Evolutionary conservation across 2,113 vertebrate genomes (phyloP).

Genomic region (Gadus chalcogrammus): DNA sequence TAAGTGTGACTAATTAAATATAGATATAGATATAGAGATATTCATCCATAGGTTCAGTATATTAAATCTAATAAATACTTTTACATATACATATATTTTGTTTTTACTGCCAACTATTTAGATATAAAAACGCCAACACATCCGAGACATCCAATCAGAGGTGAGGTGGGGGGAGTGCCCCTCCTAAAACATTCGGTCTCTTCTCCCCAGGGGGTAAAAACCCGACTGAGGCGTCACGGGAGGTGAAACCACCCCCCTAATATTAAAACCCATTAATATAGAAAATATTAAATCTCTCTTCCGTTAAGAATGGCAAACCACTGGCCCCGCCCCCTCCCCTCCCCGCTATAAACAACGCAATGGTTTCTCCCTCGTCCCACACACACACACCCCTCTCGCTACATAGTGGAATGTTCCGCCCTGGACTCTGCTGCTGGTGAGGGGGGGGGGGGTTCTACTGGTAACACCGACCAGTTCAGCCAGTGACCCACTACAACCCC

Average conservation of each 20-base stretch:
- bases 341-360: not conserved
- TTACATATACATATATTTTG: conserved; percentile 68
- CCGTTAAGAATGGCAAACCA: not conserved
- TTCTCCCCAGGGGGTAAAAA: too few relatives aligned
- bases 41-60: conserved; percentile 67
- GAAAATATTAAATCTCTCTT: not conserved
- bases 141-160: conserved; percentile 66
- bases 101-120: conserved; percentile 73
- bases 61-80: conserved; percentile 78
- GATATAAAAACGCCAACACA: conserved; percentile 58
- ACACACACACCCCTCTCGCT: not conserved
- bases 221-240: not conserved
- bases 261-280: not conserved
- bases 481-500: not conserved
- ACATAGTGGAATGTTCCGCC: not conserved
- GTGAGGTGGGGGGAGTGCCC: conserved; percentile 48
- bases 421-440: conserved; percentile 18
- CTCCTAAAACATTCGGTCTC: too few relatives aligned
- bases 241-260: not conserved
- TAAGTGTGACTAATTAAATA: conserved; percentile 72
- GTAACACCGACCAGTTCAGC: too few relatives aligned
- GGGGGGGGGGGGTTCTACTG: not conserved
- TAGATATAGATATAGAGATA: conserved; percentile 41
- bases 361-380: not conserved
- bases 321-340: not conserved